Conservation (phyloP, 2,888 invertebrate species). For the Tortrix viridana region DNA sequence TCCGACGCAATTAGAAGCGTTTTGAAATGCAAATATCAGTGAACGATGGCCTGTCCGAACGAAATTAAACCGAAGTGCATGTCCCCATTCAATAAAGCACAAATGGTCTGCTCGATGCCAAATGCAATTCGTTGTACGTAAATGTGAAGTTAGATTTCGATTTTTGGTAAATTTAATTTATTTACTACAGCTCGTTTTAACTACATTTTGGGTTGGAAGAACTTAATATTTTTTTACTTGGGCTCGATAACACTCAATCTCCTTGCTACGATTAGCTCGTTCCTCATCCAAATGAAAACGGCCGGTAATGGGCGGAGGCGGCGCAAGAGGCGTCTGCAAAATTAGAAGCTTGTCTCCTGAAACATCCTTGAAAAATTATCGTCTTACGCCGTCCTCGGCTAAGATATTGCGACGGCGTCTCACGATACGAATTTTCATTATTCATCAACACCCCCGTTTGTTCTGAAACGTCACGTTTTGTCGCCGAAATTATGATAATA, state of each 20-base stretch:
- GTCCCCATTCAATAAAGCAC: conserved; percentile 34
- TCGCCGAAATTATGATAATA: conserved; percentile 17
- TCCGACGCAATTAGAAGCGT: conserved; percentile 25
- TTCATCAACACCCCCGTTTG: conserved; percentile 19
- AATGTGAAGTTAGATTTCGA: conserved; percentile 26
- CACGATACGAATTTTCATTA: conserved; percentile 27
- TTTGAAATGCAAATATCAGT: conserved; percentile 34
- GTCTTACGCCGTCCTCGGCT: conserved; percentile 13
- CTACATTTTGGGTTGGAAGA: conserved; percentile 21
- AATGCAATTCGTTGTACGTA: conserved; percentile 31
- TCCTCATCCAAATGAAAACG: conserved; percentile 32
- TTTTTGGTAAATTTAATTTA: conserved; percentile 15
- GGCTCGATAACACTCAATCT: conserved; percentile 26
- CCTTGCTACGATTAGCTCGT: conserved; percentile 30
- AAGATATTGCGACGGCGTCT: conserved; percentile 4
- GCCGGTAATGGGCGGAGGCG: conserved; percentile 18
- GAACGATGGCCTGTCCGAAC: conserved; percentile 25
- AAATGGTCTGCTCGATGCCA: conserved; percentile 32
- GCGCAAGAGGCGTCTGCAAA: conserved; percentile 12
- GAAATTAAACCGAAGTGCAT: conserved; percentile 36
- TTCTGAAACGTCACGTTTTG: conserved; percentile 21
- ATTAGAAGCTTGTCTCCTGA: conserved; percentile 34
- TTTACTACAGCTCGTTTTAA: conserved; percentile 23
- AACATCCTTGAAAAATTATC: conserved; percentile 35
- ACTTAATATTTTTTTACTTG: conserved; percentile 29